Conservation (phyloP, 2,113 vertebrate genomes). For the Cephalopterus ornatus region DNA sequence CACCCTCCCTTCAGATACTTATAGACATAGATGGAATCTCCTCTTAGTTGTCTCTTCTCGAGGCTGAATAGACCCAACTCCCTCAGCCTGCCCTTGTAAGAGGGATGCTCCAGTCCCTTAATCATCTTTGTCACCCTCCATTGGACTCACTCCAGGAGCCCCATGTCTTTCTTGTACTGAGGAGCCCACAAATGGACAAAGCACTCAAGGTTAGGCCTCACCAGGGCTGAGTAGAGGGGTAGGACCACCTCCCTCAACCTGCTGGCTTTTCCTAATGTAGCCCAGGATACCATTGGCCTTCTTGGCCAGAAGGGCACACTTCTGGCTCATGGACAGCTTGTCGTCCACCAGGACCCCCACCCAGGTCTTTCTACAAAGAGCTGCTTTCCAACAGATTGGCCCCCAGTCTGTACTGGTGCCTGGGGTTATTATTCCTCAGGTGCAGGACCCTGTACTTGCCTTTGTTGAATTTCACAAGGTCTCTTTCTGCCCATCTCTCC, state of each 20-base stretch:
- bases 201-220: background rate
- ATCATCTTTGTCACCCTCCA: background rate
- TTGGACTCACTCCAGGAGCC: background rate
- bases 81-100: background rate
- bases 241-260: background rate
- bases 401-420: background rate
- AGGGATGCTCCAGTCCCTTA: background rate
- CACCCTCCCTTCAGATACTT: background rate
- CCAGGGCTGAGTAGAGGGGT: background rate
- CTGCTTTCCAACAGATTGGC: background rate
- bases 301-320: background rate
- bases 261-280: background rate
- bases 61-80: background rate
- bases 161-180: background rate
- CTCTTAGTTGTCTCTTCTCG: fast-evolving
- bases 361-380: background rate
- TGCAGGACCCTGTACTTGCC: background rate
- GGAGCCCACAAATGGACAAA: background rate
- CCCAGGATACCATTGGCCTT: background rate
- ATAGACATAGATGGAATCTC: background rate
- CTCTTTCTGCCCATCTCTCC: background rate
- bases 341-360: background rate
- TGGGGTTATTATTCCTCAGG: background rate
- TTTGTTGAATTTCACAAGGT: background rate
- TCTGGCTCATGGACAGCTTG: background rate